Conservation (phyloP, 2,113 vertebrate species). For the Origma solitaria region DNA sequence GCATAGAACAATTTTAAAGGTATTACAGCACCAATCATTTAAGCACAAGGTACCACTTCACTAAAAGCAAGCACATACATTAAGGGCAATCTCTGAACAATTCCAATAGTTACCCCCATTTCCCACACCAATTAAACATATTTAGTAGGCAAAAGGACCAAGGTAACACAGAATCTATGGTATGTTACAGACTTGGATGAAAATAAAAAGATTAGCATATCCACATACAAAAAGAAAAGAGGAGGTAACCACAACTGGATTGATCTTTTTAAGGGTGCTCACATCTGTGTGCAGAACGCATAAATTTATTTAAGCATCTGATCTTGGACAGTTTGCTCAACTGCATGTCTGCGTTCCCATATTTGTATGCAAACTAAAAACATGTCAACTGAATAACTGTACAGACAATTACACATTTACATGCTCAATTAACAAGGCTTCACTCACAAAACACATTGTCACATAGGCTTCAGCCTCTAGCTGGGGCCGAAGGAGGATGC, state of each 20-base stretch:
- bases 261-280: not conserved
- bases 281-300: not conserved
- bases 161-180: not conserved
- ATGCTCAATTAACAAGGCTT: not conserved
- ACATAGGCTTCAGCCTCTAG: not conserved
- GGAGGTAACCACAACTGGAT: not conserved
- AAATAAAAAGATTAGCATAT: not conserved
- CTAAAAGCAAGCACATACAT: not conserved
- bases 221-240: not conserved
- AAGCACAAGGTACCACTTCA: not conserved
- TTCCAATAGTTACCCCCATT: not conserved
- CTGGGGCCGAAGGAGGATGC: not conserved
- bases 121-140: not conserved
- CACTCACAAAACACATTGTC: not conserved
- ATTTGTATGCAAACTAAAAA: not conserved
- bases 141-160: not conserved
- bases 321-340: not conserved
- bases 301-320: not conserved
- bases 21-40: not conserved
- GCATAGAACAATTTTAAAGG: not conserved
- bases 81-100: not conserved
- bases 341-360: not conserved
- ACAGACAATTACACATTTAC: slow-evolving; percentile 15
- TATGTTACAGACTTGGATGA: not conserved
- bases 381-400: not conserved